Evolutionary conservation across 1,140 invertebrate species (phyloP).

Genomic region (Trichoplusia ni): DNA sequence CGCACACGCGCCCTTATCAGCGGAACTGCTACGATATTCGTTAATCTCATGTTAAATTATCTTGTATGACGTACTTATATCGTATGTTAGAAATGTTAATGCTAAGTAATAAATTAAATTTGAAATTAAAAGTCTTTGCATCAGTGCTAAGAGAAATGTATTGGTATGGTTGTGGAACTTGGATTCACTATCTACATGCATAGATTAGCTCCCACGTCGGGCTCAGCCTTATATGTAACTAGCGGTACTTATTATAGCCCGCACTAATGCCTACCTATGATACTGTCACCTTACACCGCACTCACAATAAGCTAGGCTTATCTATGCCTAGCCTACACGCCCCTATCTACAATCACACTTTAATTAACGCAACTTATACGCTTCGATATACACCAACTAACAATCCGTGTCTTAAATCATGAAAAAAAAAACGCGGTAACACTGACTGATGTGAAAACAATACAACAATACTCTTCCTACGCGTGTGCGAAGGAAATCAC

Average conservation of each 20-base stretch:
- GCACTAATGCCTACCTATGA: background rate
- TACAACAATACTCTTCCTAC: conserved; percentile 32
- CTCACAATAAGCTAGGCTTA: conserved; percentile 4
- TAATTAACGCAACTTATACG: conserved; percentile 12
- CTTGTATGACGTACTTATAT: background rate
- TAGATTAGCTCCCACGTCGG: background rate
- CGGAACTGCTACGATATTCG: conserved; percentile 4
- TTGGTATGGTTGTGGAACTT: too few relatives aligned
- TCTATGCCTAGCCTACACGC: background rate
- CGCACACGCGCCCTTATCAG: background rate
- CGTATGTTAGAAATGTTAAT: too few relatives aligned
- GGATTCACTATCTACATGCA: too few relatives aligned
- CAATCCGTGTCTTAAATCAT: background rate
- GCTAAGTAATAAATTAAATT: too few relatives aligned
- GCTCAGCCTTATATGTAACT: conserved; percentile 11
- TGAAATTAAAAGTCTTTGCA: too few relatives aligned
- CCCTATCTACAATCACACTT: conserved; percentile 14
- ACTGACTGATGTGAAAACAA: conserved; percentile 30
- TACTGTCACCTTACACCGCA: conserved; percentile 3
- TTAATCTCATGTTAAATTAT: conserved; percentile 1
- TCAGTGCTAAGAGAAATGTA: too few relatives aligned
- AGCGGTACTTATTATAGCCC: background rate
- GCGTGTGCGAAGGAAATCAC: conserved; percentile 44
- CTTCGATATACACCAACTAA: background rate
- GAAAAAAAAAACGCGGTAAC: conserved; percentile 27